Conservation (phyloP, 2,888 invertebrate species). For the Suillia variegata region DNA sequence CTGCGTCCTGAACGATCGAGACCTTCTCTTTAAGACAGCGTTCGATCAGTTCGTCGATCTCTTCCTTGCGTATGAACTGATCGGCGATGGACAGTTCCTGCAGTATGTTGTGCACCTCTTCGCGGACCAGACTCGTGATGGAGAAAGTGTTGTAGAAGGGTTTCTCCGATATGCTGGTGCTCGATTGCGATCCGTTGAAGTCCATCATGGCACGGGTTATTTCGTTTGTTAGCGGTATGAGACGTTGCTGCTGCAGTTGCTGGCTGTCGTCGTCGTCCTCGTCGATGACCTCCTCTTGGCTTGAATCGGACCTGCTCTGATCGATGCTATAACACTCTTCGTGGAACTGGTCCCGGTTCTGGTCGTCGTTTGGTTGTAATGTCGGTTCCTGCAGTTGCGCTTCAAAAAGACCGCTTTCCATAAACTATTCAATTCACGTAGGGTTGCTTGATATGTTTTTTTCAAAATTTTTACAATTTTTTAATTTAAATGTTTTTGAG, state of each 20-base stretch:
- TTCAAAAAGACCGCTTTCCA: constrained; percentile 24
- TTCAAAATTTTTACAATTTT: constrained; percentile 13
- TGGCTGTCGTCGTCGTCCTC: not conserved
- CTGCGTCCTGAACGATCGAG: constrained; percentile 10
- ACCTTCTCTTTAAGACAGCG: constrained; percentile 25
- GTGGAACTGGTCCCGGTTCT: too few relatives aligned
- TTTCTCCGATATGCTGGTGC: constrained; percentile 24
- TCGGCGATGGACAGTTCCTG: constrained; percentile 26
- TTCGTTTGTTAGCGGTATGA: constrained; percentile 32
- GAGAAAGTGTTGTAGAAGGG: constrained; percentile 22
- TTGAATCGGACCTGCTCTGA: not conserved
- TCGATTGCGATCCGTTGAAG: constrained; percentile 31
- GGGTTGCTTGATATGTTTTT: constrained; percentile 8
- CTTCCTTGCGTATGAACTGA: constrained; percentile 27
- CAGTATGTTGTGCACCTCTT: constrained; percentile 29
- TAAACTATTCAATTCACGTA: constrained; percentile 24
- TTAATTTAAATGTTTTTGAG: not conserved
- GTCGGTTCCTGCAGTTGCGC: not conserved
- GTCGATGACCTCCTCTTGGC: not conserved
- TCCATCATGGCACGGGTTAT: constrained; percentile 31
- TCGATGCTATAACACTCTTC: too few relatives aligned
- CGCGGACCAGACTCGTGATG: constrained; percentile 27
- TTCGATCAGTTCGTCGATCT: constrained; percentile 30
- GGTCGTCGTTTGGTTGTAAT: too few relatives aligned
- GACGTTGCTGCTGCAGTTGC: constrained; percentile 19